Evolutionary conservation across 30 jellyfish, hydroid and myxozoan genomes (phyloP).

Genomic region (Turritopsis rubra): DNA sequence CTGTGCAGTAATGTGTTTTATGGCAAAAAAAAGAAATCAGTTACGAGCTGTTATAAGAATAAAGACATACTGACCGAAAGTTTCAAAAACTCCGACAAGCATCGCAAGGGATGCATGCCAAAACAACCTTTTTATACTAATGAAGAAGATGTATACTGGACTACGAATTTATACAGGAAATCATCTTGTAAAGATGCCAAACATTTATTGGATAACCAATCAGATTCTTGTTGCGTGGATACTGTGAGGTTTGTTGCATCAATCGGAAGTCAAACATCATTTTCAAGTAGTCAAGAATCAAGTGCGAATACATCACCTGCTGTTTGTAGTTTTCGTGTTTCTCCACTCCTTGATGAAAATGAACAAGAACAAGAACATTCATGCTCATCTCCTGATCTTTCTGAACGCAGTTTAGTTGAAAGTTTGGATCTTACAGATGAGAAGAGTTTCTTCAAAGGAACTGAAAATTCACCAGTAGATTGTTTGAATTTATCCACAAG

Average conservation of each 20-base stretch:
- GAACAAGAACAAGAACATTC: neutral
- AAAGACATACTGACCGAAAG: no score
- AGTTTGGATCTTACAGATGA: neutral
- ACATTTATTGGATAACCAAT: no score
- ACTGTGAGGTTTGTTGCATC: neutral
- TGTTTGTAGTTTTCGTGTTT: neutral
- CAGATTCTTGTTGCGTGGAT: neutral
- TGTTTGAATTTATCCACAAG: neutral
- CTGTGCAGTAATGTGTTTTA: neutral
- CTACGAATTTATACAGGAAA: no score
- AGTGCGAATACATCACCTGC: neutral
- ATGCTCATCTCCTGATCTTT: neutral
- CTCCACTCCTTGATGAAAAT: neutral
- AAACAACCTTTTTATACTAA: neutral
- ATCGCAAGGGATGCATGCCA: no score
- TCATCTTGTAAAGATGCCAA: neutral
- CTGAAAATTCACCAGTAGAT: neutral
- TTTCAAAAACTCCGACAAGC: no score
- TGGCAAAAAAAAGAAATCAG: neutral
- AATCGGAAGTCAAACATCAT: conserved; percentile 1
- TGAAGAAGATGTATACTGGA: neutral
- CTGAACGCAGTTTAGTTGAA: neutral
- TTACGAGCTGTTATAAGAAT: neutral
- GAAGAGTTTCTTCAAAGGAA: neutral
- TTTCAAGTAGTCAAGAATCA: conserved; percentile 1